phyloP scores from a whole-genome alignment of 1,140 invertebrate species.

The Achatina immaculata region DNA sequence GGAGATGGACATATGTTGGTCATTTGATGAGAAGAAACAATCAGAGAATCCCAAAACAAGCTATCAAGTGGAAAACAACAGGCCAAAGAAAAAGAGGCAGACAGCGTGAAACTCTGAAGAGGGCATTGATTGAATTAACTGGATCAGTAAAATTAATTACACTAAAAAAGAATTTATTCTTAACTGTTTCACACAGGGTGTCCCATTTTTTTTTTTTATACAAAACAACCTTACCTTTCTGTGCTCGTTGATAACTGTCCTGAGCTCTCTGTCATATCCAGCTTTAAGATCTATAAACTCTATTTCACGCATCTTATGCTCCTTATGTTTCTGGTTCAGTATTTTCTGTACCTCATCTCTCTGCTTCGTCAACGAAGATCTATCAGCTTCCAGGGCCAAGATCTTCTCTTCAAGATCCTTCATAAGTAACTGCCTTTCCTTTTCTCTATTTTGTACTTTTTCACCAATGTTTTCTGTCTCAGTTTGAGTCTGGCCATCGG shows the following conservation, averaged over 20 bases:
- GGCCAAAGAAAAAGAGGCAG: too few species aligned
- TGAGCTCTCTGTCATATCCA: slow-evolving; percentile 39
- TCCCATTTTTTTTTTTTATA: too few species aligned
- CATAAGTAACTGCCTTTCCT: background rate
- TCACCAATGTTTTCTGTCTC: background rate
- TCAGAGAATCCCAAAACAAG: too few species aligned
- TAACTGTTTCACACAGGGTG: too few species aligned
- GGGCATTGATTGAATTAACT: too few species aligned
- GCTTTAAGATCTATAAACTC: slow-evolving; percentile 33
- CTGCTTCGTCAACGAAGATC: background rate
- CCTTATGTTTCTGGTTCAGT: slow-evolving; percentile 1
- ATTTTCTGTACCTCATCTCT: slow-evolving; percentile 10
- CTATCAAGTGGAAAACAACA: too few species aligned
- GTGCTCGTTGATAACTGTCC: slow-evolving; percentile 42
- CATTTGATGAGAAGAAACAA: too few species aligned
- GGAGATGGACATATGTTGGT: too few species aligned
- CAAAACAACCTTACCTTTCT: slow-evolving; percentile 43
- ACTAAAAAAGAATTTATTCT: too few species aligned
- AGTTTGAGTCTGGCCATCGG: background rate
- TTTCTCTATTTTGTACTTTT: background rate
- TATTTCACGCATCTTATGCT: slow-evolving; percentile 32
- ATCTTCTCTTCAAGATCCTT: slow-evolving; percentile 11
- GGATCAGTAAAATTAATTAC: too few species aligned
- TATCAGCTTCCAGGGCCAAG: slow-evolving; percentile 7
- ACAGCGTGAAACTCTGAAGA: too few species aligned